phyloP scores from a whole-genome alignment of 2,113 vertebrate genomes.

The Peromyscus maniculatus region DNA sequence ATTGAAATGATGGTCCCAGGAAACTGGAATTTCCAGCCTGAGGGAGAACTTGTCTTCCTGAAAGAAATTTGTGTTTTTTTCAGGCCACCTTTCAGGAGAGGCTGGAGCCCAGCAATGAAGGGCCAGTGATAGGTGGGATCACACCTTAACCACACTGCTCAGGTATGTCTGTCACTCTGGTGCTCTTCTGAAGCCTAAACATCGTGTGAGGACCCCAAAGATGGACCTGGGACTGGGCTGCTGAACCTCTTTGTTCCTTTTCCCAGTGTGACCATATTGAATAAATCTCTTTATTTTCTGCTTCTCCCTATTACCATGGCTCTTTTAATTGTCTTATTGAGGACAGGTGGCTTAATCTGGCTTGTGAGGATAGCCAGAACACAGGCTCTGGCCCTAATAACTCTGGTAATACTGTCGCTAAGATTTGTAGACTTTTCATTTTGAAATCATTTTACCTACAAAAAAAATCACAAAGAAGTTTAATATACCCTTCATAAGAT shows the following conservation, averaged over 20 bases:
- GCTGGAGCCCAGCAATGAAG: background rate
- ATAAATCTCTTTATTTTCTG: background rate
- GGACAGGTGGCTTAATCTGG: background rate
- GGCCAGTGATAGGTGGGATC: background rate
- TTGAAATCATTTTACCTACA: background rate
- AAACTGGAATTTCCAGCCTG: background rate
- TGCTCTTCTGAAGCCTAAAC: too few species aligned
- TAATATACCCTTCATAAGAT: background rate
- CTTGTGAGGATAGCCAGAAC: background rate
- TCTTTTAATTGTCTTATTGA: background rate
- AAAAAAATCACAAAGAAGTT: background rate
- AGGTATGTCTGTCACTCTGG: background rate
- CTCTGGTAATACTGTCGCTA: background rate
- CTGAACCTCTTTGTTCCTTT: background rate
- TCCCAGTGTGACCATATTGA: too few species aligned
- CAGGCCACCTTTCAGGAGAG: background rate
- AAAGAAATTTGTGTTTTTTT: background rate
- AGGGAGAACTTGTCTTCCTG: background rate
- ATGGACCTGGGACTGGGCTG: background rate
- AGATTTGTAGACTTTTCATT: background rate
- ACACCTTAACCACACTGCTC: background rate
- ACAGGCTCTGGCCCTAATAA: background rate
- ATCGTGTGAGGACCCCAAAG: background rate
- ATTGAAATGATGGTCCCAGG: background rate
- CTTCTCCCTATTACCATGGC: background rate